Evolutionary conservation across 2,888 invertebrate genomes (phyloP).

Genomic region (Hymenopus coronatus): DNA sequence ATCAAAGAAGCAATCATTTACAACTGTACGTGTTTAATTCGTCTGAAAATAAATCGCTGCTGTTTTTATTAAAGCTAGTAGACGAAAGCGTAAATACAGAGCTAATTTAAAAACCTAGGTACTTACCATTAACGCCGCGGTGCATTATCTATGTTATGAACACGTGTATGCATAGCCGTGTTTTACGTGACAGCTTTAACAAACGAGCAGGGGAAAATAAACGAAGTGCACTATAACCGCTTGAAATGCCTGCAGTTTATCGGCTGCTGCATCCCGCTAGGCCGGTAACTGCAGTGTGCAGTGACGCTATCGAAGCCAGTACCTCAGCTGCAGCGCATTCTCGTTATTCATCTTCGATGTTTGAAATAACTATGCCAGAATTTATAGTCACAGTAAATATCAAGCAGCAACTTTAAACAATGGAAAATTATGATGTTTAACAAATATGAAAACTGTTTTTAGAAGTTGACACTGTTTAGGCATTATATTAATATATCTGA

Average conservation of each 20-base stretch:
- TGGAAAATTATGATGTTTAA: too few relatives aligned
- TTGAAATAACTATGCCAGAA: not conserved
- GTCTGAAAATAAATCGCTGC: too few relatives aligned
- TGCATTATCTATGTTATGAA: not conserved
- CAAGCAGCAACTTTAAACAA: not conserved
- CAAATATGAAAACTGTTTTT: too few relatives aligned
- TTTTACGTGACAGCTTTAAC: not conserved
- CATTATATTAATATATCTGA: too few relatives aligned
- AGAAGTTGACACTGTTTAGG: too few relatives aligned
- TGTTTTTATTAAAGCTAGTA: not conserved
- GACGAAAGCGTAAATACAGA: not conserved
- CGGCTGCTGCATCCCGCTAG: too few relatives aligned
- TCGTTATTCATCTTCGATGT: not conserved
- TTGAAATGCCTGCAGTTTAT: not conserved
- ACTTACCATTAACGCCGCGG: not conserved
- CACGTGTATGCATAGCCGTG: not conserved
- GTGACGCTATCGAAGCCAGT: not conserved
- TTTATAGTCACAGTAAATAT: not conserved
- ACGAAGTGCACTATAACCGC: not conserved
- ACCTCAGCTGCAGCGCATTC: not conserved
- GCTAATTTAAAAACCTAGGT: not conserved
- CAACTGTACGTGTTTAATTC: too few relatives aligned
- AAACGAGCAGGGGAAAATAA: not conserved
- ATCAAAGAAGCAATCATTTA: too few relatives aligned
- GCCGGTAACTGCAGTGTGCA: not conserved